Evolutionary conservation across 37 sponge, comb jelly and placozoan genomes (phyloP), one percentile per base, ranked within the genome.

Genomic region (Dysidea cf. avara): DNA sequence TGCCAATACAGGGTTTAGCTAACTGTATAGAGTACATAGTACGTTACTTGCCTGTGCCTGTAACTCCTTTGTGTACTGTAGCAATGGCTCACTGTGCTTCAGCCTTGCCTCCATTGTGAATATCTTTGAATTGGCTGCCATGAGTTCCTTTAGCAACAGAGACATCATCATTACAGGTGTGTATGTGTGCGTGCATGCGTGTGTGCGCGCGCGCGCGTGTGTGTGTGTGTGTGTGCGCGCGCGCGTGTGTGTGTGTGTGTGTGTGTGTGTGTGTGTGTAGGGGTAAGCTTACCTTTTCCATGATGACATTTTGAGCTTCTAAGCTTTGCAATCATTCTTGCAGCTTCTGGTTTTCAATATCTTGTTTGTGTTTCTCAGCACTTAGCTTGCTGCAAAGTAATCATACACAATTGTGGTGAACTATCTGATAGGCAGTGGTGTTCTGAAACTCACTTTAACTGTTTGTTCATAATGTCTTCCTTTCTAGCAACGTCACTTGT

Each of bases 1-100:
- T 84, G 37, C 12, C 75, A 58, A 18, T 80, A 72, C n/a, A n/a
- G 2, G 69, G 55, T 61, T 84, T 81, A 22, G 53, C 32, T 50
- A 60, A 46, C 39, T 84, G 75, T 0, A 24, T 22, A 4, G 18
- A 35, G 32, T 51, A 50, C 66, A 53, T 52, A 0, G 31, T 39
- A 21, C 71, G 50, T 16, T 33, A 22, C 59, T n/a, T 13, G 56
- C 72, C 48, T 87, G 74, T 0, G 14, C 50, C 50, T 76, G 62
- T 32, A 87, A 54, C 26, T 68, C 39, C 18, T 61, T 64, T 38
- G 65, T 70, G 7, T 32, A 37, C 34, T 22, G 35, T 9, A 80
- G 53, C 64, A 64, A 64, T 24, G 75, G 76, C 49, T 80, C 32
- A 31, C 69, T 21, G 32, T 76, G 61, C 18, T 24, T 25, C 17